Percentiles rank a stretch among this genome's conserved stretches.
Conservation (phyloP, 2,113 vertebrate genomes). For the Platysternon megacephalum region DNA sequence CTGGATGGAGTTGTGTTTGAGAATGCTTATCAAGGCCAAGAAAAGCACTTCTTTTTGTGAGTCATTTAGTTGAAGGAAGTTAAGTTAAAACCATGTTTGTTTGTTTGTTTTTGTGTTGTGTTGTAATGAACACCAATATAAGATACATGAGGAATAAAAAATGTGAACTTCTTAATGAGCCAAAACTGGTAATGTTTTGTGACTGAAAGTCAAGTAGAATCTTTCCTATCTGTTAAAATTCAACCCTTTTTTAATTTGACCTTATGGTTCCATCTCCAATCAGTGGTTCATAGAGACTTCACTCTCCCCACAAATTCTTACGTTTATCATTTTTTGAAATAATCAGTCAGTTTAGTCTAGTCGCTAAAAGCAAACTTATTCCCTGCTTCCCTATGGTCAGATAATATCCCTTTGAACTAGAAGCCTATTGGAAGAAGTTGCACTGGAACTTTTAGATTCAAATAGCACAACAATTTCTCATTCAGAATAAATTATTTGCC, state of each 20-base stretch:
- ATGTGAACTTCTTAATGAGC: neutral
- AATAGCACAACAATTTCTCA: neutral
- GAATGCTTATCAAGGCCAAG: neutral
- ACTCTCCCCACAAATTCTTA: neutral
- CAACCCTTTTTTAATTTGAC: neutral
- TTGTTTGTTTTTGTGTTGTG: neutral
- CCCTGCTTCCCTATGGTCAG: neutral
- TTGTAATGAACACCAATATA: neutral
- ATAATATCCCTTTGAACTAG: too few species aligned
- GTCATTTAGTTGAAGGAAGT: neutral
- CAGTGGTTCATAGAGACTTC: neutral
- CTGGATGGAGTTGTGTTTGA: too few species aligned
- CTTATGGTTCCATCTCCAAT: neutral
- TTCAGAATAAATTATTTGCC: neutral
- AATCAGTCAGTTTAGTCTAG: neutral
- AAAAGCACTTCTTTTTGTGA: neutral
- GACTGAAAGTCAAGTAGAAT: neutral
- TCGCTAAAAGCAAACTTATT: neutral
- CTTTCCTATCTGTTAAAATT: neutral
- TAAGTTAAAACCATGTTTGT: neutral
- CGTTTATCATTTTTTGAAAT: neutral
- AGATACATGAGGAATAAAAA: neutral
- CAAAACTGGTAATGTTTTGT: neutral
- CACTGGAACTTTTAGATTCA: neutral
- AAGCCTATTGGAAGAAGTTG: neutral